Percentiles rank a stretch among this genome's conserved stretches.
Conservation (phyloP, 2,888 invertebrate genomes). For the Phaedon cochleariae region DNA sequence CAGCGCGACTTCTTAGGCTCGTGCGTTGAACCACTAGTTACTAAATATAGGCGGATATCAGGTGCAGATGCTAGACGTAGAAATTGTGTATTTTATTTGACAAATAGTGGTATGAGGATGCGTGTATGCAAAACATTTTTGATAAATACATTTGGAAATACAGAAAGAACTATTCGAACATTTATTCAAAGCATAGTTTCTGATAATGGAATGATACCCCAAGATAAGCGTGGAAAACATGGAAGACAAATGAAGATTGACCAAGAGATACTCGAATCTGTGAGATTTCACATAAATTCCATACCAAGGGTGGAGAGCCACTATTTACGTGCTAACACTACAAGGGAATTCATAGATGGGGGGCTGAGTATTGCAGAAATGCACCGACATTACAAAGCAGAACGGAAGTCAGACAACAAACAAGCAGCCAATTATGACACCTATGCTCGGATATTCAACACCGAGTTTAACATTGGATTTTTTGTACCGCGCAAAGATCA, state of each 20-base stretch:
- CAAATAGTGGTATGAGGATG: background rate
- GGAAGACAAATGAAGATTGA: background rate
- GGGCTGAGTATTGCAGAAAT: slow-evolving; percentile 10
- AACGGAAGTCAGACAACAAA: background rate
- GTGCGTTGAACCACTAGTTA: background rate
- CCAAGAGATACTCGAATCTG: background rate
- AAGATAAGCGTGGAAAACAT: background rate
- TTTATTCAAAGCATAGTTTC: background rate
- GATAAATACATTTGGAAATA: slow-evolving; percentile 1
- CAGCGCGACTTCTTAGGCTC: slow-evolving; percentile 8
- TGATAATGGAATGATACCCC: background rate
- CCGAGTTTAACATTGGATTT: slow-evolving; percentile 20
- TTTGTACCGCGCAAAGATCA: slow-evolving; percentile 40
- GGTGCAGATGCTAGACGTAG: background rate
- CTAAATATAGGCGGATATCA: background rate
- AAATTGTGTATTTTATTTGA: slow-evolving; percentile 8
- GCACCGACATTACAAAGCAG: slow-evolving; percentile 9
- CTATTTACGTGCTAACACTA: background rate
- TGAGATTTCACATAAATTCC: background rate
- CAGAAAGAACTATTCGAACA: slow-evolving; percentile 13
- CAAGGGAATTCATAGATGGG: slow-evolving; percentile 11
- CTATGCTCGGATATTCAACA: slow-evolving; percentile 19
- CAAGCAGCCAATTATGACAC: slow-evolving; percentile 10
- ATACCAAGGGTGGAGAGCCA: background rate
- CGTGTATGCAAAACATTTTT: slow-evolving; percentile 8